Conservation (phyloP, 1,140 invertebrate species). For the Drosophila prosaltans region DNA sequence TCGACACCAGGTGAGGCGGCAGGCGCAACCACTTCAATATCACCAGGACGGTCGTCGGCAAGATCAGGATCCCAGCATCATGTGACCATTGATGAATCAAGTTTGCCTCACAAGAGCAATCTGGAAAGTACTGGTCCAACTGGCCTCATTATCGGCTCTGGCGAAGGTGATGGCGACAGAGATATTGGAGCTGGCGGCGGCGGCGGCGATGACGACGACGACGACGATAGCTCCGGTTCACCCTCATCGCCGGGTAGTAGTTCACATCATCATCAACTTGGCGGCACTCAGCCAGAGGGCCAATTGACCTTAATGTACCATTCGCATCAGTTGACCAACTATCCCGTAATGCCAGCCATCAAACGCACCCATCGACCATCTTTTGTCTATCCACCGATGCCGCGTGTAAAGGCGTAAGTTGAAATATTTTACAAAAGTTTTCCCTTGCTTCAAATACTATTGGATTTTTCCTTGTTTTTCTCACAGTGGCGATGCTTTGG, state of each 20-base stretch:
- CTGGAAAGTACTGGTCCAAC: constrained; percentile 57
- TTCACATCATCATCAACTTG: constrained; percentile 39
- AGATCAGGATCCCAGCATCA: constrained; percentile 79
- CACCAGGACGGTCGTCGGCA: constrained; percentile 80
- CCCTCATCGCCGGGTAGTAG: constrained; percentile 67
- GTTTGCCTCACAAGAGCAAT: constrained; percentile 65
- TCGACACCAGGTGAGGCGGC: constrained; percentile 24
- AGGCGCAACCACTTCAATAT: constrained; percentile 86
- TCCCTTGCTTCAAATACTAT: neutral
- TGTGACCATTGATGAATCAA: constrained; percentile 82
- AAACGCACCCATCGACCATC: constrained; percentile 82
- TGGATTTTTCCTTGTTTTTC: neutral
- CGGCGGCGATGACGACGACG: constrained; percentile 37
- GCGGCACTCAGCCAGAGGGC: constrained; percentile 48
- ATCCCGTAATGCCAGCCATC: constrained; percentile 79
- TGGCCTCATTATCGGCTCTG: constrained; percentile 59
- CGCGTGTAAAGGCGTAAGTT: constrained; percentile 79
- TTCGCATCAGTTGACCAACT: constrained; percentile 78
- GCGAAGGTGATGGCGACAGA: constrained; percentile 51
- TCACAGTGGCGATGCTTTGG: constrained; percentile 82
- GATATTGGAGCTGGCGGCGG: constrained; percentile 48
- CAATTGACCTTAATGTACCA: constrained; percentile 81
- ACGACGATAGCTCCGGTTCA: constrained; percentile 74
- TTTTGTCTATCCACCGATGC: constrained; percentile 79
- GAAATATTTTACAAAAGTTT: neutral